Percentiles rank a stretch among this genome's conserved stretches.
Conservation (phyloP, 2,113 vertebrate species). For the Lycocorax pyrrhopterus region DNA sequence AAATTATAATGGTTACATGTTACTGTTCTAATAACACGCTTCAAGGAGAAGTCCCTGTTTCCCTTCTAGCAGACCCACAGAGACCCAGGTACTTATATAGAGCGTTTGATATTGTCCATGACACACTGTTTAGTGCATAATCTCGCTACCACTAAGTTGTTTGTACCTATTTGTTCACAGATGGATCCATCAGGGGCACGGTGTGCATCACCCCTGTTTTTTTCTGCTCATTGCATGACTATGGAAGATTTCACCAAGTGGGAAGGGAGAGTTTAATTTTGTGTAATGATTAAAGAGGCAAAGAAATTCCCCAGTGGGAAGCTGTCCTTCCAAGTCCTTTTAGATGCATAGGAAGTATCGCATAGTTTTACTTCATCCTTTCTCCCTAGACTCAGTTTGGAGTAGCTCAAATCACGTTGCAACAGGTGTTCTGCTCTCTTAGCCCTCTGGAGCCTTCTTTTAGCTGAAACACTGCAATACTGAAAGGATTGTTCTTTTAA, state of each 20-base stretch:
- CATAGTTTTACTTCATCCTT: background rate
- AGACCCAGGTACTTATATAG: background rate
- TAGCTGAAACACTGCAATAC: background rate
- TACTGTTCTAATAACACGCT: background rate
- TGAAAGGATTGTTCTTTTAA: background rate
- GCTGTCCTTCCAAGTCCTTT: background rate
- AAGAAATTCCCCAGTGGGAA: background rate
- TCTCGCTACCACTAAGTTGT: rapidly evolving
- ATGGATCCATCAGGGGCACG: rapidly evolving
- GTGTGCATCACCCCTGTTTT: background rate
- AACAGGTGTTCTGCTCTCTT: background rate
- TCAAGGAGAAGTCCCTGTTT: background rate
- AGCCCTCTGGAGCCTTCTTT: background rate
- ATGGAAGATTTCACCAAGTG: background rate
- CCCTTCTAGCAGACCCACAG: background rate
- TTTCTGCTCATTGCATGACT: background rate
- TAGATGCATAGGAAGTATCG: background rate
- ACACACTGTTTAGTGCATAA: background rate
- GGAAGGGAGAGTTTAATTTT: background rate
- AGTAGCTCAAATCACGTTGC: background rate
- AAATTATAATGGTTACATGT: background rate
- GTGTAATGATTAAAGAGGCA: background rate
- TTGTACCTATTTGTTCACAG: background rate
- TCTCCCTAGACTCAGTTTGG: background rate
- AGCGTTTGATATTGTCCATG: background rate